Conservation (phyloP, 2,888 invertebrate genomes). For the Eupeodes luniger region DNA sequence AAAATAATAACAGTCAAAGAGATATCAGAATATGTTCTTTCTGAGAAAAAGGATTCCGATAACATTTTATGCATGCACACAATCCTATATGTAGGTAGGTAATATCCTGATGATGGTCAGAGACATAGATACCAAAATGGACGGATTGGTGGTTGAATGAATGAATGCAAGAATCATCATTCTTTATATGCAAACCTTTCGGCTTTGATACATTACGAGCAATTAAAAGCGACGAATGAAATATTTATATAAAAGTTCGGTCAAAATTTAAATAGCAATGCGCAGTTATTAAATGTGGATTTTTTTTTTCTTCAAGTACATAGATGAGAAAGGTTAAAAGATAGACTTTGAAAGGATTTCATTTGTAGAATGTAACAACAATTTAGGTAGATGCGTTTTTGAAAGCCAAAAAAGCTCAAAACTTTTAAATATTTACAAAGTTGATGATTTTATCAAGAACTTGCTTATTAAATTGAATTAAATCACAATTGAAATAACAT, state of each 20-base stretch:
- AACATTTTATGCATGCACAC: neutral
- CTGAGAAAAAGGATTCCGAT: neutral
- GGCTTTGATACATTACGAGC: slow-evolving; percentile 31
- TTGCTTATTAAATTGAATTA: too few species aligned
- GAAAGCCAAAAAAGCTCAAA: too few species aligned
- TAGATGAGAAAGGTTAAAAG: too few species aligned
- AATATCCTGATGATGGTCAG: neutral
- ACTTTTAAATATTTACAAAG: too few species aligned
- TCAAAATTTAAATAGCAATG: slow-evolving; percentile 14
- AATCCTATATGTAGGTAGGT: neutral
- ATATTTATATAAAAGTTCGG: slow-evolving; percentile 6
- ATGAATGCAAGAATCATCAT: neutral
- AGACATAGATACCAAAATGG: neutral
- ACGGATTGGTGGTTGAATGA: neutral
- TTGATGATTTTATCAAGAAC: too few species aligned
- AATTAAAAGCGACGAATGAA: slow-evolving; percentile 22
- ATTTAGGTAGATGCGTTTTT: too few species aligned
- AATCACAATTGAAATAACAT: too few species aligned
- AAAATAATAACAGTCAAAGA: neutral
- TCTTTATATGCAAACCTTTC: neutral
- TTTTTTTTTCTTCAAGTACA: neutral
- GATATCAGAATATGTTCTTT: neutral
- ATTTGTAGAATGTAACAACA: too few species aligned
- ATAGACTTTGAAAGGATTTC: too few species aligned
- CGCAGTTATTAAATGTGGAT: neutral